These are phyloP conservation scores for Mormyrus lacerda DNA, from an alignment of 2,113 vertebrate genomes.

Conservation along the genomic window DNA sequence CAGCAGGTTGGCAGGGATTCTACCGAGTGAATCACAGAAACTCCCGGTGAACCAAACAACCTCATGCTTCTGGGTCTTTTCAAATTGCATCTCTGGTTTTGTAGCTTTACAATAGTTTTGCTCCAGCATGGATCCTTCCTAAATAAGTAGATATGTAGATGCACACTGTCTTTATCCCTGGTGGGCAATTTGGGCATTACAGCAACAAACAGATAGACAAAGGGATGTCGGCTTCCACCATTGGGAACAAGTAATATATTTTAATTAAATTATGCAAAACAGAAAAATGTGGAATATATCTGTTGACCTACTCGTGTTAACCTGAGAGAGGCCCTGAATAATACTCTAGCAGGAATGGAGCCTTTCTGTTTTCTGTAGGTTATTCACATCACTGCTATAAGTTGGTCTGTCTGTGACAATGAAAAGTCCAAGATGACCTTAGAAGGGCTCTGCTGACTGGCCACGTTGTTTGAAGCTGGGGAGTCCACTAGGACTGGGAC, in stretches of 20 bases:
- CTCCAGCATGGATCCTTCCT: not conserved
- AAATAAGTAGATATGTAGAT: not conserved
- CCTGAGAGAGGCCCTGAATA: not conserved
- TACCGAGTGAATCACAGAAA: not conserved
- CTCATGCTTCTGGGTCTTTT: not conserved
- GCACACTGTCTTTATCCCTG: not conserved
- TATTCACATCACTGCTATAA: not conserved
- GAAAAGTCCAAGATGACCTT: not conserved
- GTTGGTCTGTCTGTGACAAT: not conserved
- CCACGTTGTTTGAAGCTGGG: not conserved
- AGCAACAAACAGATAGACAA: not conserved
- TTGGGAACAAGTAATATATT: not conserved
- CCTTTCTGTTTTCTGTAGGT: not conserved
- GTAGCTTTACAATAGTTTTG: not conserved
- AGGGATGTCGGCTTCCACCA: not conserved
- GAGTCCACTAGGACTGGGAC: not conserved
- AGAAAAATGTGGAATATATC: not conserved
- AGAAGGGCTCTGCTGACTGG: not conserved
- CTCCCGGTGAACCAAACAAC: not conserved
- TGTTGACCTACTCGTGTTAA: not conserved
- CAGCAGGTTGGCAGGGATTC: not conserved
- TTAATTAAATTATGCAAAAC: not conserved
- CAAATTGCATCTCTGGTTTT: not conserved
- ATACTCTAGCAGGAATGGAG: not conserved
- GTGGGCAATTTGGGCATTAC: not conserved